Conservation (phyloP, 2,113 vertebrate genomes). For the Cervus canadensis region DNA sequence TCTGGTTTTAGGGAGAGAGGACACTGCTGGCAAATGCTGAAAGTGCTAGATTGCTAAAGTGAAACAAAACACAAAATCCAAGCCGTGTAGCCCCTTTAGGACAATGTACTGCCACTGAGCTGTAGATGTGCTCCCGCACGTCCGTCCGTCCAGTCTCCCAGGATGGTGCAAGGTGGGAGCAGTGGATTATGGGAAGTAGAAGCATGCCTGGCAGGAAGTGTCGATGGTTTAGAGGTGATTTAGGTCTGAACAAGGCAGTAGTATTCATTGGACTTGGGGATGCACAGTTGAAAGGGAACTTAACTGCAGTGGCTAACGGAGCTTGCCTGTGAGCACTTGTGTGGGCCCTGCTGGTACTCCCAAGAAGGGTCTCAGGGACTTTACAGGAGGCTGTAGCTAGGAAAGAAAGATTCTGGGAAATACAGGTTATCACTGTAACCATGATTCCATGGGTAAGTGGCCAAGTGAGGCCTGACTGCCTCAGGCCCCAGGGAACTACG, state of each 20-base stretch:
- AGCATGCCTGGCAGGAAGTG: neutral
- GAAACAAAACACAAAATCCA: neutral
- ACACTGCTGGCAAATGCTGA: neutral
- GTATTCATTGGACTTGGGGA: neutral
- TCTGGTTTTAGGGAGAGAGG: neutral
- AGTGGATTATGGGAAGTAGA: neutral
- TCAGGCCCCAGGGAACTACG: neutral
- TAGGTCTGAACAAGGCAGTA: neutral
- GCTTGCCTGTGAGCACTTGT: neutral
- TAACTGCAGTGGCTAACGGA: neutral
- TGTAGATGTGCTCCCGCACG: rapidly evolving
- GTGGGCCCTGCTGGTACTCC: neutral
- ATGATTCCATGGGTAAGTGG: neutral
- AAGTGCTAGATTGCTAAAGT: neutral
- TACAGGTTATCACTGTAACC: neutral
- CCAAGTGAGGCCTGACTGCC: neutral
- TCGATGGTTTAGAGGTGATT: neutral
- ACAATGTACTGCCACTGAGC: neutral
- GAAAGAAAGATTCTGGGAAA: neutral
- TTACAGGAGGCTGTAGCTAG: neutral
- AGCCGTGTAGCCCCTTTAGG: neutral
- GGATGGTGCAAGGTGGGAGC: neutral
- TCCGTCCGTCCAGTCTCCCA: neutral
- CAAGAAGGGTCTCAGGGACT: neutral
- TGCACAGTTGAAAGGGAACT: neutral